Base-by-base conservation (phyloP, 2,888 invertebrate genomes). In the Anticlea derivata region DNA sequence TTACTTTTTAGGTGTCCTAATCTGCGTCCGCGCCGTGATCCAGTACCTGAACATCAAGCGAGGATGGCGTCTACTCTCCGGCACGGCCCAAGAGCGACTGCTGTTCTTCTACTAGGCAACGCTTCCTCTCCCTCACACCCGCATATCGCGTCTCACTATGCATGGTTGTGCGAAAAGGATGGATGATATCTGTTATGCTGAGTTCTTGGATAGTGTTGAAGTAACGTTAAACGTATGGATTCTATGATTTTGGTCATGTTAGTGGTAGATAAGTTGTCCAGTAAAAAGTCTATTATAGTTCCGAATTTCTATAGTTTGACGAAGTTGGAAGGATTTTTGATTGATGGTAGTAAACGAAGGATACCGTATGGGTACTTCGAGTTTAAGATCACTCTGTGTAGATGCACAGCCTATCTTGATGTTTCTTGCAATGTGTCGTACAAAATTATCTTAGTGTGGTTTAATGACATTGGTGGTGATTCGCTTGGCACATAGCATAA, bases 11-110 rank as follows among this genome's bases (percentile, higher is more conserved):
- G 95, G 95, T 58, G 93, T 97, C 61, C 91, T 97, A 70, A 97
- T 97, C 83, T 97, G 96, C 83, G 94, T 96, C 29, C 94, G 97
- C 64, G 96, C 97, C 17, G 94, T 97, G 41, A 93, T 97, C 64
- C 97, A 97, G 82, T 97, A 97, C 84, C 91, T 96, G 79, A 96
- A 96, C 83, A 97, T 97, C 72, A 97, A 97, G 74, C 93, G 96
- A 48, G 96, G 96, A 56, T 97, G 97, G 97, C 94, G 96, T 69
- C 92, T 96, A 64, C 91, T 97, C 51, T 96, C 96, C 1, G 95
- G 96, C 55, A 96, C 95, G 52, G 96, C 96, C 53, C 96, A 97
- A 75, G 96, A 97, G 80, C 93, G 97, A 78, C 92, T 97, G 70
- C 92, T 97, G 65, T 96, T 97, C 92, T 96, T 97, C 87, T 96